Evolutionary conservation across 2,888 invertebrate genomes (phyloP), one percentile per base, ranked within the genome.

Genomic region (Muscina levida): DNA sequence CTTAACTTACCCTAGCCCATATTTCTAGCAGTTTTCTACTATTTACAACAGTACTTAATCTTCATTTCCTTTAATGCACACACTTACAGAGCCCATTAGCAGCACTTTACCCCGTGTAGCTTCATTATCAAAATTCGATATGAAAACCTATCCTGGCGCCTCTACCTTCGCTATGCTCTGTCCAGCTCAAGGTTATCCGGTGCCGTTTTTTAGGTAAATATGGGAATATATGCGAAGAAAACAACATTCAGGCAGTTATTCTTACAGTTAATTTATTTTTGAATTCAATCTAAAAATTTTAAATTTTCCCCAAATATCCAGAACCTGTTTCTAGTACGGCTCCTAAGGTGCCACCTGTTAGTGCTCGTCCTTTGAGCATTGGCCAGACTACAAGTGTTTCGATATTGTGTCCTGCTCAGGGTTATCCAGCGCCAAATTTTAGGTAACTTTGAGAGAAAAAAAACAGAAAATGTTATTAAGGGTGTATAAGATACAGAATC

Each of bases 401-500:
- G 13, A 91, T 95, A 83, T 90, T 94, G 86, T 95, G 95, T 89
- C 95, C 95, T 77, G 95, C 95, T 48, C 95, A 95, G 91, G 95
- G 94, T 26, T 95, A 93, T 91, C 95, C 95, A 75, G 93, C 94
- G 85, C 95, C 95, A 85, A 90, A 92, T 85, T 94, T 94, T 92
- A 93, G 94, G 95, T 95, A 85, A 85, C 84, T 71, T 48, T 19
- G 22, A 17, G 17, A 11, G 17, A 26, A 2, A 10, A 37, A 51
- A 42, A 6, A 11, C 39, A 68, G 53, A 31, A 37, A 37, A 42
- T 11, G 1, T 15, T n/a, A n/a, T n/a, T n/a, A n/a, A n/a, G n/a
- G n/a, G n/a, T n/a, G n/a, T n/a, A n/a, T n/a, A n/a, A n/a, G n/a
- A n/a, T n/a, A n/a, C n/a, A n/a, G n/a, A n/a, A n/a, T n/a, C n/a